Percentiles rank a stretch among this genome's conserved stretches.
Evolutionary conservation across 2,797 vertebrate species (phyloP).

Genomic region (Echiichthys vipera): DNA sequence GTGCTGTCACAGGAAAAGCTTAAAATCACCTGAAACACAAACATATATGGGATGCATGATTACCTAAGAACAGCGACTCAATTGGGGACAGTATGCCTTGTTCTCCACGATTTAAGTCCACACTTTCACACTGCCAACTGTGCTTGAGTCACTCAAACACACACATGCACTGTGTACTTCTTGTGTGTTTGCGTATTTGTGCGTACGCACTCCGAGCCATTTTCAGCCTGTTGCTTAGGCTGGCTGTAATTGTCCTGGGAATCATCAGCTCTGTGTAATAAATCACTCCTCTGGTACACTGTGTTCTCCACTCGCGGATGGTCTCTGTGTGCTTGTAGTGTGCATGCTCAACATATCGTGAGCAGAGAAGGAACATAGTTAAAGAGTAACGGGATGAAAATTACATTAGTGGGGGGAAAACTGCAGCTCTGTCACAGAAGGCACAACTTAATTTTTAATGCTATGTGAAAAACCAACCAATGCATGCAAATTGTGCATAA

Average conservation of each 20-base stretch:
- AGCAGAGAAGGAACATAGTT: conserved; percentile 54
- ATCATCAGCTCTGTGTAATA: conserved; percentile 80
- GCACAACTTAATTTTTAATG: conserved; percentile 29
- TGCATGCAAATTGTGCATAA: conserved; percentile 21
- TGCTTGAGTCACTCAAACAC: conserved; percentile 31
- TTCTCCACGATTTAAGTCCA: conserved; percentile 34
- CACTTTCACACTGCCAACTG: conserved; percentile 15
- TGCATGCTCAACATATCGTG: conserved; percentile 67
- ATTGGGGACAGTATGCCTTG: conserved; percentile 23
- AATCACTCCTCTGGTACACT: conserved; percentile 83
- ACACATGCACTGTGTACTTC: conserved; percentile 18
- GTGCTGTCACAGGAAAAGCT: neutral
- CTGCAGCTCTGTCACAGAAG: conserved; percentile 43
- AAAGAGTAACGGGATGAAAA: conserved; percentile 59
- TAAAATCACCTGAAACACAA: conserved; percentile 19
- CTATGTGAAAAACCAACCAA: conserved; percentile 22
- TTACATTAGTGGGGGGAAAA: conserved; percentile 39
- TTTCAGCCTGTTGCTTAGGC: conserved; percentile 79
- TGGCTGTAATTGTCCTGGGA: conserved; percentile 84
- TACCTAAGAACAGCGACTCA: conserved; percentile 50
- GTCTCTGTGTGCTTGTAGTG: conserved; percentile 59
- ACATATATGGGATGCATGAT: neutral
- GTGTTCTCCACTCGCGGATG: conserved; percentile 76
- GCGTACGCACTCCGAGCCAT: conserved; percentile 57
- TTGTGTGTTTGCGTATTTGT: conserved; percentile 54